phyloP scores from a whole-genome alignment of 2,888 invertebrate genomes.

The Conomelus anceps region DNA sequence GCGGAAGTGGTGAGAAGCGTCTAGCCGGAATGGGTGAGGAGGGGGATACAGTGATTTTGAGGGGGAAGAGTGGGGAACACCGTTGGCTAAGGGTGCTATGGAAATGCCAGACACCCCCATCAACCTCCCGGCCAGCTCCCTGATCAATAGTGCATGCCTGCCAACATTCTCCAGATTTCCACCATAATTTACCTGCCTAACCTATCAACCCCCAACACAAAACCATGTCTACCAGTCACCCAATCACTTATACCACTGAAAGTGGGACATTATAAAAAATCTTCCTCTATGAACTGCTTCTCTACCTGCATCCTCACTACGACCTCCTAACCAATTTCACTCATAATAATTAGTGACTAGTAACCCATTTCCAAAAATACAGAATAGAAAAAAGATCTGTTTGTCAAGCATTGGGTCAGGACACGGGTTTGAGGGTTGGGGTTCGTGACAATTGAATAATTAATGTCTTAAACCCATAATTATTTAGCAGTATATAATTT shows the following conservation, averaged over 20 bases:
- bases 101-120: neutral
- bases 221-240: neutral
- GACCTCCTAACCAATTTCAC: neutral
- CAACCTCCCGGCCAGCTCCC: neutral
- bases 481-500: neutral
- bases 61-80: neutral
- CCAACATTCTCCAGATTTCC: neutral
- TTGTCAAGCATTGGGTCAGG: neutral
- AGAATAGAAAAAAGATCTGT: neutral
- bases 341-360: neutral
- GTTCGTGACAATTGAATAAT: neutral
- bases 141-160: neutral
- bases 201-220: neutral
- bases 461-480: neutral
- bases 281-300: neutral
- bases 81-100: neutral
- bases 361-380: neutral
- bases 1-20: neutral
- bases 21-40: neutral
- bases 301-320: neutral
- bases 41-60: too few species aligned
- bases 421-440: neutral
- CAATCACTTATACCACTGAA: neutral
- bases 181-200: neutral
- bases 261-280: too few species aligned